phyloP scores from a whole-genome alignment of 2,797 vertebrate species.

The Carcharodon carcharias region DNA sequence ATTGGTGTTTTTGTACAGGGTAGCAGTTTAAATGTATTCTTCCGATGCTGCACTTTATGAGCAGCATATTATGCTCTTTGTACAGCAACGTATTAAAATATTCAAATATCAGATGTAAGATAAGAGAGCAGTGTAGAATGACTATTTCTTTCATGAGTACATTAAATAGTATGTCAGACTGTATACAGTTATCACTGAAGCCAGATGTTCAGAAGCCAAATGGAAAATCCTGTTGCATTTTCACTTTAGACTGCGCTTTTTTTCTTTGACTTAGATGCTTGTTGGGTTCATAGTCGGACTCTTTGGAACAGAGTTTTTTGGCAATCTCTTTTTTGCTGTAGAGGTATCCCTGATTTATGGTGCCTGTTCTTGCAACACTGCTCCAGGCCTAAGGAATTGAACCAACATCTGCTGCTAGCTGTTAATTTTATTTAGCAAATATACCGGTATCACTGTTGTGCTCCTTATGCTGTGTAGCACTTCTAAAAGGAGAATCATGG shows the following conservation, averaged over 20 bases:
- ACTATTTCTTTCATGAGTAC: background rate
- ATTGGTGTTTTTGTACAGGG: background rate
- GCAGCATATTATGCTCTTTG: background rate
- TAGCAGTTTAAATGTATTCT: background rate
- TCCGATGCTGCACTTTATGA: background rate
- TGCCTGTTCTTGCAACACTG: background rate
- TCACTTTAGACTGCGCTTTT: background rate
- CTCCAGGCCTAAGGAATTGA: background rate
- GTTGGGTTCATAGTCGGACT: background rate
- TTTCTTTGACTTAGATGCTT: background rate
- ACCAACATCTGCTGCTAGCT: constrained; percentile 7
- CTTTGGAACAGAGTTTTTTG: background rate
- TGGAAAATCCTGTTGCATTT: background rate
- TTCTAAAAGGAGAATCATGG: background rate
- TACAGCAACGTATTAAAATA: background rate
- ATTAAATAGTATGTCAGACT: background rate
- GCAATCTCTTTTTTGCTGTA: background rate
- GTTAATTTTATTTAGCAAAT: background rate
- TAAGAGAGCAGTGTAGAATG: background rate
- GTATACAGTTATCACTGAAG: background rate
- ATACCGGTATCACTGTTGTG: background rate
- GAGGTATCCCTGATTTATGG: background rate
- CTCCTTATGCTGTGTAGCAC: background rate
- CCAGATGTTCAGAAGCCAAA: background rate
- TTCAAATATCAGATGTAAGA: background rate